phyloP scores from a whole-genome alignment of 2,797 vertebrate species.

The Malurus leucopterus region DNA sequence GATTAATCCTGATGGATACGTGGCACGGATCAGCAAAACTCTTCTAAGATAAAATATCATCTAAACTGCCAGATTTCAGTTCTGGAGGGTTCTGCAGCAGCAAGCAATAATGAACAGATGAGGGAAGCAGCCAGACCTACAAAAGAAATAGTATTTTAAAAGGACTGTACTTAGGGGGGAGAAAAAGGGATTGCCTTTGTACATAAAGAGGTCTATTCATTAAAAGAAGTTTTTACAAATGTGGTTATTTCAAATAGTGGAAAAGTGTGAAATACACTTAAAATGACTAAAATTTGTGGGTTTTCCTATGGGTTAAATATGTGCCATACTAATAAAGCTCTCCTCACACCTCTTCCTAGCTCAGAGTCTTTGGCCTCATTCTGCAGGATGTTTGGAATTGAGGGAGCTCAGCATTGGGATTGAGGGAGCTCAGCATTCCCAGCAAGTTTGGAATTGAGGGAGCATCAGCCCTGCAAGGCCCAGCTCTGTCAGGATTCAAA shows the following conservation, averaged over 20 bases:
- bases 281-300: constrained; percentile 45
- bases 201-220: constrained; percentile 60
- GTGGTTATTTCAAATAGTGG: constrained; percentile 47
- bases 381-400: constrained; percentile 25
- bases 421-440: constrained; percentile 23
- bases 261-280: constrained; percentile 60
- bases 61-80: background rate
- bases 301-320: constrained; percentile 54
- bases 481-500: background rate
- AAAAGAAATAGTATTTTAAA: constrained; percentile 49
- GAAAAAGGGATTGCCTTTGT: constrained; percentile 43
- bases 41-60: background rate
- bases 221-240: constrained; percentile 57
- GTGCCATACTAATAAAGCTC: constrained; percentile 40
- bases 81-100: constrained; percentile 33
- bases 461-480: background rate
- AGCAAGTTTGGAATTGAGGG: background rate
- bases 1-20: background rate
- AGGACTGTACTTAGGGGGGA: background rate
- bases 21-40: background rate
- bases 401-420: constrained; percentile 1
- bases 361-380: constrained; percentile 2
- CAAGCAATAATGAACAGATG: constrained; percentile 64
- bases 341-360: constrained; percentile 37
- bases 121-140: constrained; percentile 73